These are phyloP conservation scores for Siphonodentalium dalli DNA, from an alignment of 2,888 invertebrate species.

Conservation along the genomic window DNA sequence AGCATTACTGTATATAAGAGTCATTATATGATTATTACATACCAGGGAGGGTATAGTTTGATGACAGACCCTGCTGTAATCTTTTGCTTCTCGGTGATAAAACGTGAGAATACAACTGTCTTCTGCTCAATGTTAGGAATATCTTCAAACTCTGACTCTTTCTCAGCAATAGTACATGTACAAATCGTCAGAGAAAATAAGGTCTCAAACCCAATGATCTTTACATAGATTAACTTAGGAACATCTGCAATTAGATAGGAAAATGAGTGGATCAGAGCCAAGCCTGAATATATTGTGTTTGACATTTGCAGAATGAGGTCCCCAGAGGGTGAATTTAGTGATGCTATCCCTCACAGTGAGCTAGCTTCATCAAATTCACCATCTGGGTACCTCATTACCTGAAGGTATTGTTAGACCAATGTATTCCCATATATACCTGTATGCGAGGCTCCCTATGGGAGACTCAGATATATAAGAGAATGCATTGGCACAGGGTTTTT, in stretches of 20 bases:
- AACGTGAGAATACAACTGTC: constrained; percentile 34
- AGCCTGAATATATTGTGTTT: no score
- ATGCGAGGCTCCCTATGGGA: no score
- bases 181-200: constrained; percentile 35
- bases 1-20: no score
- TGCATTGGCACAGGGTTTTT: no score
- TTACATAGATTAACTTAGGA: constrained; percentile 24
- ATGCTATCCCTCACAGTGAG: no score
- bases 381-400: no score
- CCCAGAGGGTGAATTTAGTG: no score
- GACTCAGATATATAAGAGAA: no score
- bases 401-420: not conserved
- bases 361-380: no score
- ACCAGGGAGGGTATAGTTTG: constrained; percentile 46
- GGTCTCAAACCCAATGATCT: constrained; percentile 32
- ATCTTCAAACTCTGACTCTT: not conserved
- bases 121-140: not conserved
- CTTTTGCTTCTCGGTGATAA: constrained; percentile 28
- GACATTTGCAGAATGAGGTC: no score
- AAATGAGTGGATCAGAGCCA: no score
- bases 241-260: not conserved
- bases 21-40: constrained; percentile 8
- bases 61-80: constrained; percentile 33
- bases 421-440: no score
- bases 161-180: constrained; percentile 22